These are phyloP conservation scores for Rallus limicola DNA, from an alignment of 2,113 vertebrate genomes.

Conservation along the genomic window DNA sequence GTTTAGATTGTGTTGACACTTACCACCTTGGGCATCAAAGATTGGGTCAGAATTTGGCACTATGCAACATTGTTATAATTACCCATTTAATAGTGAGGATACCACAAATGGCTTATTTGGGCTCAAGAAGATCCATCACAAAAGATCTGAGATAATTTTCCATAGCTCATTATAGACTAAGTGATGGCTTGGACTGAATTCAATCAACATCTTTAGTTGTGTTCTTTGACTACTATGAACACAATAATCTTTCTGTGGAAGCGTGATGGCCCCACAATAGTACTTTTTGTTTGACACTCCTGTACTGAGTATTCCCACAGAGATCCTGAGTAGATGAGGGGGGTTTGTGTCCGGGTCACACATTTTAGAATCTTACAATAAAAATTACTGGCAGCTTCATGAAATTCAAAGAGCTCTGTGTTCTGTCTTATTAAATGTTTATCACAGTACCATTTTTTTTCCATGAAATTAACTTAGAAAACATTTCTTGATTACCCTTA, in stretches of 20 bases:
- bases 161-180: neutral
- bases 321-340: neutral
- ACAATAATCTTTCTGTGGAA: constrained; percentile 59
- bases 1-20: neutral
- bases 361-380: neutral
- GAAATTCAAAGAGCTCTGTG: constrained; percentile 49
- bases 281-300: constrained; percentile 25
- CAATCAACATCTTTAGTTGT: constrained; percentile 1
- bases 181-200: constrained; percentile 13
- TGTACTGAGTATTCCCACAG: constrained; percentile 33
- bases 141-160: constrained; percentile 34
- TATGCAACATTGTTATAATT: neutral
- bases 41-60: neutral
- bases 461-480: constrained; percentile 29
- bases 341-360: constrained; percentile 20
- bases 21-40: neutral
- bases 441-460: neutral
- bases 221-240: neutral
- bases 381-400: constrained; percentile 40
- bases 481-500: constrained; percentile 23
- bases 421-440: constrained; percentile 44
- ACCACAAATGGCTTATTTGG: neutral
- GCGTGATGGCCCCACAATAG: neutral
- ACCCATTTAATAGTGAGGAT: neutral
- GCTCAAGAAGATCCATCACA: neutral